phyloP scores from a whole-genome alignment of 2,113 vertebrate species.

The Cyanoramphus novaezelandiae region DNA sequence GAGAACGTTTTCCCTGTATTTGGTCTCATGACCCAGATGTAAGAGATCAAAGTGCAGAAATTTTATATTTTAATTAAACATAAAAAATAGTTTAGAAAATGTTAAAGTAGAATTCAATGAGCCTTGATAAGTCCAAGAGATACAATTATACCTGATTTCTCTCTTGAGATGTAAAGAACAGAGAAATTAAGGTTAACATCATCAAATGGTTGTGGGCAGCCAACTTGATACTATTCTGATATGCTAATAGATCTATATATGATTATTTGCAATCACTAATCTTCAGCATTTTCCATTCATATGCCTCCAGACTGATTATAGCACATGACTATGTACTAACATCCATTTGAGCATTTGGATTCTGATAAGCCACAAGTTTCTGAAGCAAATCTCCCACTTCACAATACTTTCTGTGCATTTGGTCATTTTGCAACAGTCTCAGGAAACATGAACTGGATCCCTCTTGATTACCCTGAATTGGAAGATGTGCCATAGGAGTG shows the following conservation, averaged over 20 bases:
- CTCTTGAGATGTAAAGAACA: background rate
- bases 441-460: background rate
- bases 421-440: background rate
- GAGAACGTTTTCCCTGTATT: background rate
- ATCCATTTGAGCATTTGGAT: background rate
- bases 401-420: background rate
- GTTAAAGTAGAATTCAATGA: background rate
- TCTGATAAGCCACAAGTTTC: background rate
- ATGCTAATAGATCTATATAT: background rate
- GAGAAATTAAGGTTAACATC: background rate
- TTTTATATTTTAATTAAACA: background rate
- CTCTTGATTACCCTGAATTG: background rate
- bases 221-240: background rate
- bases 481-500: background rate
- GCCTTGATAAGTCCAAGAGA: background rate
- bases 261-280: background rate
- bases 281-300: background rate
- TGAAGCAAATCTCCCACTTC: background rate
- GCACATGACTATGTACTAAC: rapidly evolving
- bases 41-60: background rate
- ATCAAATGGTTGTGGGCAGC: rapidly evolving
- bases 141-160: background rate
- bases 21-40: background rate
- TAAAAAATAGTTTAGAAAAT: background rate
- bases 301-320: background rate